Conservation (phyloP, 2,797 vertebrate genomes). For the Microchirus variegatus region DNA sequence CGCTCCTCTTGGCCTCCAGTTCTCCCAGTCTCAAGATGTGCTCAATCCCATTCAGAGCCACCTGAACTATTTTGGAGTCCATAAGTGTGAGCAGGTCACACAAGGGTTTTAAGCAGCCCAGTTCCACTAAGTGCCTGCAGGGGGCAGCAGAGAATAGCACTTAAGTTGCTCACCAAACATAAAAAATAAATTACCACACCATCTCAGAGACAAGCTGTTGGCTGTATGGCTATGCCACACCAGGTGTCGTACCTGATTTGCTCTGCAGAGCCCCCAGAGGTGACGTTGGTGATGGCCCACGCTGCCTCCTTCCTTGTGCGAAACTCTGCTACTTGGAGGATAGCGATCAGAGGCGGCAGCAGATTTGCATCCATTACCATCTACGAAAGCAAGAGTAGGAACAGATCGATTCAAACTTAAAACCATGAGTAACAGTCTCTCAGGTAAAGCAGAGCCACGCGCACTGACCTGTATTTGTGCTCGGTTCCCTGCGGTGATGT, state of each 20-base stretch:
- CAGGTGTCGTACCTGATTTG: conserved; percentile 88
- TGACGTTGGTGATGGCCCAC: conserved; percentile 96
- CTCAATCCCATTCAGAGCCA: conserved; percentile 94
- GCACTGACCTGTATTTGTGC: conserved; percentile 92
- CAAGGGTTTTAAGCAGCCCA: conserved; percentile 96
- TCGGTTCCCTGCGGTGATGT: conserved; percentile 96
- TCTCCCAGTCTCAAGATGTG: conserved; percentile 96
- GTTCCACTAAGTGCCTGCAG: conserved; percentile 92
- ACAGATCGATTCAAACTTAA: not conserved
- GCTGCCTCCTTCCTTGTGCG: conserved; percentile 96
- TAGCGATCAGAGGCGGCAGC: conserved; percentile 91
- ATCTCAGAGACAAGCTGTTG: not conserved
- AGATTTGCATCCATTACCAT: conserved; percentile 94
- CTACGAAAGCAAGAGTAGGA: conserved; percentile 62
- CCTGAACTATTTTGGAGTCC: conserved; percentile 98
- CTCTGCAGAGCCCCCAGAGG: conserved; percentile 93
- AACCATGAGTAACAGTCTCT: not conserved
- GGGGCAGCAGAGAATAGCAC: not conserved
- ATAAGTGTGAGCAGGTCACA: conserved; percentile 97
- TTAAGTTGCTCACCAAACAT: not conserved
- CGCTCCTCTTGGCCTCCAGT: conserved; percentile 92
- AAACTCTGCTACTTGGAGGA: conserved; percentile 97
- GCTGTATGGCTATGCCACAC: not conserved
- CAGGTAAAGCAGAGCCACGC: not conserved
- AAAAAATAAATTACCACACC: not conserved